Evolutionary conservation across 2,797 vertebrate species (phyloP).

Genomic region (Enteromius thamalakanensis): DNA sequence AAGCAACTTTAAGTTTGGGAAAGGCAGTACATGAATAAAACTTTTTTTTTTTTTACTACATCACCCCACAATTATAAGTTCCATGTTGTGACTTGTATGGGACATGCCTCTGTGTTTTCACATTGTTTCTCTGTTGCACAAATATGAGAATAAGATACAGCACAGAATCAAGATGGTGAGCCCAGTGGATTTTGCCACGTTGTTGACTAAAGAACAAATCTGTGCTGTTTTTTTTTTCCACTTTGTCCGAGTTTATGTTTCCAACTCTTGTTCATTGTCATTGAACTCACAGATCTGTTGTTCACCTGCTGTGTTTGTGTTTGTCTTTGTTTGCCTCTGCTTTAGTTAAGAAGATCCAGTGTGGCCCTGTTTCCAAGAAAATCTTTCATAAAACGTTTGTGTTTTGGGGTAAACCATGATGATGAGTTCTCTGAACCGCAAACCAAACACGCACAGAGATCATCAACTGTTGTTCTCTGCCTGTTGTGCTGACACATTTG

Average conservation of each 20-base stretch:
- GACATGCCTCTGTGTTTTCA: neutral
- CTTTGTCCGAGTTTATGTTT: neutral
- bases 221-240: neutral
- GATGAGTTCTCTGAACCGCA: conserved; percentile 13
- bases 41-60: neutral
- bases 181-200: neutral
- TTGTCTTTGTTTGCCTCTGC: conserved; percentile 19
- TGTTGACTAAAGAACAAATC: neutral
- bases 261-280: neutral
- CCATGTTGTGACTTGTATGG: neutral
- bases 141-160: neutral
- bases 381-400: conserved; percentile 23
- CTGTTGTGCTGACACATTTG: no score
- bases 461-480: neutral
- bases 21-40: neutral
- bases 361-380: conserved; percentile 32
- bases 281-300: neutral
- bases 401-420: conserved; percentile 14
- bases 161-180: neutral
- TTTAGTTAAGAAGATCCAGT: conserved; percentile 19
- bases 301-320: neutral
- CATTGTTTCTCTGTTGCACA: neutral
- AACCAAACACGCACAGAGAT: conserved; percentile 11
- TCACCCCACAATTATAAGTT: neutral
- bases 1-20: neutral